A percentile compares a stretch with the other conserved stretches of the same genome.
Evolutionary conservation across 1,140 invertebrate genomes (phyloP).

Genomic region (Paralvinella palmiformis): DNA sequence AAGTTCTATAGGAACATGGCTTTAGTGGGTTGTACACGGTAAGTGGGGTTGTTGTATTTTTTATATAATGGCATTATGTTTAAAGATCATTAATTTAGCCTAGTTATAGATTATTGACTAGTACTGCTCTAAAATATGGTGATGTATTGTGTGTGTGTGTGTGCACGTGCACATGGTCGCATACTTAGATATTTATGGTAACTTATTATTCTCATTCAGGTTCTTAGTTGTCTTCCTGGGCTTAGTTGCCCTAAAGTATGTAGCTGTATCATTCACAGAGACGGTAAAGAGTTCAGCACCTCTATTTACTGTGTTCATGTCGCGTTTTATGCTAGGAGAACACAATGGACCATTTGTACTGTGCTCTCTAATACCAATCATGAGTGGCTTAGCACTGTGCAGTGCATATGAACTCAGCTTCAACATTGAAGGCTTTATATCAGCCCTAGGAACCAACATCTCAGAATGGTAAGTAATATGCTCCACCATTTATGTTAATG

Average conservation of each 20-base stretch:
- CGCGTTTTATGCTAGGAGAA: conserved; percentile 62
- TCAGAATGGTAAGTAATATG: conserved; percentile 64
- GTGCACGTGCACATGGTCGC: no score
- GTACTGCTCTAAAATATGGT: no score
- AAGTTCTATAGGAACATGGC: conserved; percentile 71
- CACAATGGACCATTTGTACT: conserved; percentile 68
- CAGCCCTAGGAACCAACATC: conserved; percentile 73
- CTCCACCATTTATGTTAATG: neutral
- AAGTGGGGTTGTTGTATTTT: conserved; percentile 17
- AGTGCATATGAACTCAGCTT: conserved; percentile 78
- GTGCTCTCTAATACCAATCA: conserved; percentile 75
- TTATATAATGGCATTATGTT: neutral
- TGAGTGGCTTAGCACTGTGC: conserved; percentile 75
- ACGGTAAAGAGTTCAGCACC: conserved; percentile 81
- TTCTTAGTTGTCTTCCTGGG: conserved; percentile 70
- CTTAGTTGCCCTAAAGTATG: conserved; percentile 72
- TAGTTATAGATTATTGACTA: no score
- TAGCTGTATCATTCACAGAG: conserved; percentile 79
- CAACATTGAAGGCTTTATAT: conserved; percentile 68
- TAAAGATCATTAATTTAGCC: no score
- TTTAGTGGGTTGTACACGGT: conserved; percentile 70
- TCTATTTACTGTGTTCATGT: conserved; percentile 74
- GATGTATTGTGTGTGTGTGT: no score
- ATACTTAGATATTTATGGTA: no score
- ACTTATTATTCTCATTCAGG: no score